Percentiles rank a stretch among this genome's conserved stretches.
Conservation (phyloP, 2,113 vertebrate genomes). For the Dasypus novemcinctus region DNA sequence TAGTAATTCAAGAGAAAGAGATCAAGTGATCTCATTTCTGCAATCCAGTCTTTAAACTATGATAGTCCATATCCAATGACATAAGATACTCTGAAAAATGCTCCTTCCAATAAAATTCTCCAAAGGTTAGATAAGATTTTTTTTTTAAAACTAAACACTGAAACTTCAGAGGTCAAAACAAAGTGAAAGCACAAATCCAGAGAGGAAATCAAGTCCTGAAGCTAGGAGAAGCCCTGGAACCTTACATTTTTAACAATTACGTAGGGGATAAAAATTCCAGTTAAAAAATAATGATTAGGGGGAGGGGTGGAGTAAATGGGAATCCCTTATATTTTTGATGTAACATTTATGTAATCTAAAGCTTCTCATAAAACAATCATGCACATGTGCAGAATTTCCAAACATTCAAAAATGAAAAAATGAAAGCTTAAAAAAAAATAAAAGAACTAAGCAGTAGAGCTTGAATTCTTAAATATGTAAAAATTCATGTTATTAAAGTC, state of each 20-base stretch:
- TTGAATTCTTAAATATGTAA: slow-evolving; percentile 13
- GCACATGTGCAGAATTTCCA: too few species aligned
- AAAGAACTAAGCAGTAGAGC: background rate
- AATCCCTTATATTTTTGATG: too few species aligned
- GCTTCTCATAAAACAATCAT: too few species aligned
- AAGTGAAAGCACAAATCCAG: background rate
- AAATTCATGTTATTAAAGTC: background rate
- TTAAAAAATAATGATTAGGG: too few species aligned
- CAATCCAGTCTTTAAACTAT: background rate
- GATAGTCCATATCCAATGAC: background rate
- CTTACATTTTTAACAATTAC: background rate
- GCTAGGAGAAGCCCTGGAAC: background rate
- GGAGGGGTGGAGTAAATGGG: too few species aligned
- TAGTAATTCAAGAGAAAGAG: background rate
- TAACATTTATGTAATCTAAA: too few species aligned
- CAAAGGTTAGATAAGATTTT: background rate
- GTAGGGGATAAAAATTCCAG: too few species aligned
- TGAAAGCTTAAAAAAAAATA: too few species aligned
- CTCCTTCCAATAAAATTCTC: background rate
- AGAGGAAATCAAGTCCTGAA: background rate
- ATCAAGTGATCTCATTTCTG: background rate
- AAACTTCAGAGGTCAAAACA: background rate
- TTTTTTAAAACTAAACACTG: background rate
- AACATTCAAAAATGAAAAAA: too few species aligned
- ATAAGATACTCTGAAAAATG: background rate